Base-by-base conservation (phyloP, 2,113 vertebrate species). In the Trogon melanurus region DNA sequence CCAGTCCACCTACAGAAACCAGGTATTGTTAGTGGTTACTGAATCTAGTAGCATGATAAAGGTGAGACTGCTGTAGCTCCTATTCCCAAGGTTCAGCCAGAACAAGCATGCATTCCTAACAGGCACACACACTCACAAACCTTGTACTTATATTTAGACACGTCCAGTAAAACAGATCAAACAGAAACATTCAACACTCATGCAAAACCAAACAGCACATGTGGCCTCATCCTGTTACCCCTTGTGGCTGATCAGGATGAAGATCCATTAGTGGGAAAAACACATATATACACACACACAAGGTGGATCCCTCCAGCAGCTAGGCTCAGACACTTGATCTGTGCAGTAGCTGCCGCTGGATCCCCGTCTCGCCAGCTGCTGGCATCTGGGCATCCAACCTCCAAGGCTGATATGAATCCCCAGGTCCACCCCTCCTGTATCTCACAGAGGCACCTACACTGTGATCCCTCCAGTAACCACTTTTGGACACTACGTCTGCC, bases 321-420 rank as follows among this genome's bases (percentile, higher is more conserved):
- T 0, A 8, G 60, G 41, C 38, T 74, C 45, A 83, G 50, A 54
- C 38, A 45, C 25, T 21, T 0, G 0, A 2, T 56, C 18, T 66
- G 25, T 11, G 20, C 18, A 50, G 45, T 17, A 47, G 5, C 25
- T 72, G 51, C 32, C 16, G 13, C 32, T 51, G 50, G 7, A 75
- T 44, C 51, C 17, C 29, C 67, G 47, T 41, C 9, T 61, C 30
- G 20, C n/a, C 54, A 32, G 4, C 18, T 81, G 26, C 34, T 86
- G 72, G 9, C 18, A 62, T 14, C 13, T 51, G 34, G 16, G 41
- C 9, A 36, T 57, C 29, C 29, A 44, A 7, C 13, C 44, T 90
- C 19, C 26, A 58, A 38, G 44, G 29, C 26, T 67, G 51, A 22
- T 53, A 45, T 10, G 36, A 44, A 26, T 34, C 22, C 10, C 47